Conservation (phyloP, 2,888 invertebrate genomes). For the Drosophila fungiperda region DNA sequence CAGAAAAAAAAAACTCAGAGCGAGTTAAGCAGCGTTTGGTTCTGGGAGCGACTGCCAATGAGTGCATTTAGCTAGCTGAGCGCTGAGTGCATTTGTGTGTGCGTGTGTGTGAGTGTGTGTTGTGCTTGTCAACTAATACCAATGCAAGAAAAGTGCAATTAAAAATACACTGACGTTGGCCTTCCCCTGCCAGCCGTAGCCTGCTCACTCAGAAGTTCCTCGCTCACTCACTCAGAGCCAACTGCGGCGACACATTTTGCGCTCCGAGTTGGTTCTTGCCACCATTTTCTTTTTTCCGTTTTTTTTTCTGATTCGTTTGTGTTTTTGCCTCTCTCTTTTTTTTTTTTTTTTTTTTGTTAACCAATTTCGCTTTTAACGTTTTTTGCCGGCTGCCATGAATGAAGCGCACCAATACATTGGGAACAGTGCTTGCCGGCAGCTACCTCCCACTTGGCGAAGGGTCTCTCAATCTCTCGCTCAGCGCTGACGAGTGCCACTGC, state of each 20-base stretch:
- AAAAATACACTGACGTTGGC: conserved; percentile 72
- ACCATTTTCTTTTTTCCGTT: conserved; percentile 69
- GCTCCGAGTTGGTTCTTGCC: conserved; percentile 54
- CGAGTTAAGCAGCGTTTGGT: conserved; percentile 33
- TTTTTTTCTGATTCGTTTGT: conserved; percentile 36
- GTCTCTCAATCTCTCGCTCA: conserved; percentile 30
- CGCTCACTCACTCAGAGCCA: conserved; percentile 42
- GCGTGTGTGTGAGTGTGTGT: conserved; percentile 21
- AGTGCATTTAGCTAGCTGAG: conserved; percentile 55
- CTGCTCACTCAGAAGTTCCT: conserved; percentile 42
- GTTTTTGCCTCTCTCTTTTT: conserved; percentile 33
- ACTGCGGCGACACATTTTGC: conserved; percentile 55
- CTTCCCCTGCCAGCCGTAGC: conserved; percentile 37
- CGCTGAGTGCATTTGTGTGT: conserved; percentile 26
- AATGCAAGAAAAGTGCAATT: conserved; percentile 64
- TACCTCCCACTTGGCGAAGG: conserved; percentile 60
- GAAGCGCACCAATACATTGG: conserved; percentile 67
- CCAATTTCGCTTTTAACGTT: conserved; percentile 81
- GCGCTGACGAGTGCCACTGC: conserved; percentile 43
- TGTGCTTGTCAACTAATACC: conserved; percentile 28
- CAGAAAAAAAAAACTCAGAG: conserved; percentile 51
- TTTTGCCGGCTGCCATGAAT: conserved; percentile 80
- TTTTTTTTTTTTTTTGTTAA: conserved; percentile 44
- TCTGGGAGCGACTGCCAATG: conserved; percentile 43
- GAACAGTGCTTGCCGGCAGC: conserved; percentile 61